A percentile compares a stretch with the other conserved stretches of the same genome.
phyloP scores from a whole-genome alignment of 2,888 invertebrate genomes.

The Unio pictorum region DNA sequence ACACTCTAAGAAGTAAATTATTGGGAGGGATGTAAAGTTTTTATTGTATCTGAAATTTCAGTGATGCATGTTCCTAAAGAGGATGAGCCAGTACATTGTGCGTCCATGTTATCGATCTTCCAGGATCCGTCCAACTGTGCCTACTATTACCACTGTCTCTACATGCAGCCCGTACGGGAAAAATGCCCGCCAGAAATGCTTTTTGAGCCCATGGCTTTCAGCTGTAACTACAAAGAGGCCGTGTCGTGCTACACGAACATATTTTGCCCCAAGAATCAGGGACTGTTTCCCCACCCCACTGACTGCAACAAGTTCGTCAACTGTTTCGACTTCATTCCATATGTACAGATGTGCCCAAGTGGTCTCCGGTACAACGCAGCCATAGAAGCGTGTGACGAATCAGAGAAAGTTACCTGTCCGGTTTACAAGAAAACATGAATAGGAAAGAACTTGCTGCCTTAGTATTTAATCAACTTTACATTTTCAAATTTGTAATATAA shows the following conservation, averaged over 20 bases:
- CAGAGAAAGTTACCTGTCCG: constrained; percentile 30
- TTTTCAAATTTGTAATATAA: too few relatives aligned
- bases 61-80: constrained; percentile 38
- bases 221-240: constrained; percentile 47
- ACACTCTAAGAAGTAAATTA: too few relatives aligned
- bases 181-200: constrained; percentile 40
- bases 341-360: constrained; percentile 39
- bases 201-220: constrained; percentile 41
- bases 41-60: constrained; percentile 12
- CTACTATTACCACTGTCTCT: constrained; percentile 44
- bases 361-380: constrained; percentile 34
- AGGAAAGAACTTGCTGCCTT: neutral
- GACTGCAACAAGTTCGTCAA: constrained; percentile 44
- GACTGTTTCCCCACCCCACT: constrained; percentile 44
- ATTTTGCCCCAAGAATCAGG: constrained; percentile 33
- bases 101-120: constrained; percentile 55
- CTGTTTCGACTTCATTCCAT: constrained; percentile 46
- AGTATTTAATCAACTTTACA: neutral
- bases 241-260: constrained; percentile 47
- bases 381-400: constrained; percentile 70
- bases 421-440: constrained; percentile 6
- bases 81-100: constrained; percentile 46
- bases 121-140: constrained; percentile 50
- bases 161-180: constrained; percentile 38
- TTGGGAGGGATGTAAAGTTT: neutral